A percentile compares a stretch with the other conserved stretches of the same genome.
Evolutionary conservation across 2,888 invertebrate species (phyloP).

Genomic region (Spilosoma lubricipeda): DNA sequence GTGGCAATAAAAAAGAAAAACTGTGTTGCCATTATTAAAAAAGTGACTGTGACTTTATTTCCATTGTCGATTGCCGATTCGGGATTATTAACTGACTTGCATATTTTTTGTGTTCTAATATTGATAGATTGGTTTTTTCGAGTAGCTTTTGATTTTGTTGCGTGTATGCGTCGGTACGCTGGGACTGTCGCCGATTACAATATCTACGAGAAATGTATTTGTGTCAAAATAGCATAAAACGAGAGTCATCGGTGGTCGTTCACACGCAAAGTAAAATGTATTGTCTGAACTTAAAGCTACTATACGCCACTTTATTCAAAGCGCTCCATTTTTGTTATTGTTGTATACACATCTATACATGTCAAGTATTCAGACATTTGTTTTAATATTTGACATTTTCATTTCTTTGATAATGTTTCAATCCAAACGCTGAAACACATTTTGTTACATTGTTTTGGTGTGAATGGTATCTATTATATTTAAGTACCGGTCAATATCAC

Average conservation of each 20-base stretch:
- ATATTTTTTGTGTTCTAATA: conserved; percentile 86
- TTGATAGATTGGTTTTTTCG: conserved; percentile 85
- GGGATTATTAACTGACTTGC: conserved; percentile 87
- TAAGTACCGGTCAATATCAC: conserved; percentile 33
- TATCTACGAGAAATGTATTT: conserved; percentile 73
- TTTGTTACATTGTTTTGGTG: conserved; percentile 20
- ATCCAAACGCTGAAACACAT: conserved; percentile 23
- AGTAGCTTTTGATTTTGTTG: conserved; percentile 79
- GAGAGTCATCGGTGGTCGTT: conserved; percentile 75
- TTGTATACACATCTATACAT: conserved; percentile 57
- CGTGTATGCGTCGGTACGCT: conserved; percentile 63
- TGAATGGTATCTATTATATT: conserved; percentile 18
- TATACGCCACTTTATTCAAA: conserved; percentile 65
- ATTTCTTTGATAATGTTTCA: conserved; percentile 53
- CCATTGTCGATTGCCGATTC: conserved; percentile 86
- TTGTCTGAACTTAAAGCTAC: conserved; percentile 62
- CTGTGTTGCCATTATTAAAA: conserved; percentile 85
- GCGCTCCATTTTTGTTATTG: conserved; percentile 56
- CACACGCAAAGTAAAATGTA: conserved; percentile 74
- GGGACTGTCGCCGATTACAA: conserved; percentile 74
- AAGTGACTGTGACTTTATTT: conserved; percentile 86
- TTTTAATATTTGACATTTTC: conserved; percentile 64
- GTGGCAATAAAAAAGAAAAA: conserved; percentile 84
- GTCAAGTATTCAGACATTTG: conserved; percentile 58
- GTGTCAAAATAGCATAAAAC: conserved; percentile 77